Evolutionary conservation across 2,888 invertebrate species (phyloP).

Genomic region (Stramonita haemastoma): DNA sequence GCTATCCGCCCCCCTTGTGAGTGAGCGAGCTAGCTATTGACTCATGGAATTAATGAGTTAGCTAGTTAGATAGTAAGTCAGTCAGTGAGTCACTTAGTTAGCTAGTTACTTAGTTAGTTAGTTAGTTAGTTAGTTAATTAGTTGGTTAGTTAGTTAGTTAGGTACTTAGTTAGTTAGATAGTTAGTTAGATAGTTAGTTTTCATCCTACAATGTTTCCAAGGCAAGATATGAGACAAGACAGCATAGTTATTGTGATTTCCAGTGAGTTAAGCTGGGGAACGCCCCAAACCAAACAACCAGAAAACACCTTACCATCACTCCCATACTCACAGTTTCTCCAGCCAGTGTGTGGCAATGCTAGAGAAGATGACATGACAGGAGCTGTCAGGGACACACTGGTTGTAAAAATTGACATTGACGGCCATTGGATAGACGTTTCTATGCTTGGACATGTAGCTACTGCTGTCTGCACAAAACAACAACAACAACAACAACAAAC

Average conservation of each 20-base stretch:
- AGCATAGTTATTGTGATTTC: background rate
- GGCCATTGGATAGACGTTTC: background rate
- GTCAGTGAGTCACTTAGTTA: no score
- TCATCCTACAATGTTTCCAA: background rate
- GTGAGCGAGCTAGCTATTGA: no score
- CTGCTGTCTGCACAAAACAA: background rate
- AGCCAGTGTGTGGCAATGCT: background rate
- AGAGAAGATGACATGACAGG: background rate
- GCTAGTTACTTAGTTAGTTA: no score
- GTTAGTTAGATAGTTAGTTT: background rate
- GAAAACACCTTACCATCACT: background rate
- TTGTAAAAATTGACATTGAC: background rate
- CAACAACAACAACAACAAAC: background rate
- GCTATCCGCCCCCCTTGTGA: no score
- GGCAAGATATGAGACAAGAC: background rate
- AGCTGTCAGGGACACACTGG: background rate
- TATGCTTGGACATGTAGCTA: background rate
- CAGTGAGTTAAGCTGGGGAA: background rate
- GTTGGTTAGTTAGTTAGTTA: no score
- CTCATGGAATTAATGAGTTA: no score
- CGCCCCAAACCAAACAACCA: background rate
- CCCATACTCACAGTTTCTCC: background rate
- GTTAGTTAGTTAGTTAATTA: no score
- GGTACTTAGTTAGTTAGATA: no score
- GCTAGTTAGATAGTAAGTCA: no score